A percentile compares a stretch with the other conserved stretches of the same genome.
These are phyloP conservation scores for Hylaeus volcanicus DNA, from an alignment of 1,140 invertebrate species.

Conservation along the genomic window DNA sequence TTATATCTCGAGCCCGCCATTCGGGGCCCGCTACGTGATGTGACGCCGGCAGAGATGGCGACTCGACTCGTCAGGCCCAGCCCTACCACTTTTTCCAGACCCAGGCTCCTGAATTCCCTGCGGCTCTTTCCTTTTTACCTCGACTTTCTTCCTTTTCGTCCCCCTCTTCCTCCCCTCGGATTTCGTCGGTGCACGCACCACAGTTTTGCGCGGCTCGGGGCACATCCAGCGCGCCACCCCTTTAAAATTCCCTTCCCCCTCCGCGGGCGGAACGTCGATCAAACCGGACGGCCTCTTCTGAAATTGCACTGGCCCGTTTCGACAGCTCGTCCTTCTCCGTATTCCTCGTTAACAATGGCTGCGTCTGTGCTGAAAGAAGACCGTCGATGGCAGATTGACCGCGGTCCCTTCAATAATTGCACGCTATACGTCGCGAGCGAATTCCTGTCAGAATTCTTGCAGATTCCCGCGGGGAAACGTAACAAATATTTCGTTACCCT, in stretches of 20 bases:
- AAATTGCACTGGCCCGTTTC: slow-evolving; percentile 40
- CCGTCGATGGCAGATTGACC: slow-evolving; percentile 6
- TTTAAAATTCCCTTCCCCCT: slow-evolving; percentile 6
- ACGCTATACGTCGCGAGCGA: background rate
- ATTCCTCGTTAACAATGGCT: slow-evolving; percentile 45
- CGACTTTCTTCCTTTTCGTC: slow-evolving; percentile 13
- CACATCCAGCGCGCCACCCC: background rate
- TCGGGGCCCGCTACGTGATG: slow-evolving; percentile 60
- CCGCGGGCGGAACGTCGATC: slow-evolving; percentile 15
- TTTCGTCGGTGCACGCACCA: background rate
- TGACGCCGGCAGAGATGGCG: slow-evolving; percentile 61
- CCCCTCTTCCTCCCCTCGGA: background rate
- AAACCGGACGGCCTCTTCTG: slow-evolving; percentile 29
- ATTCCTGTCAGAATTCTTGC: background rate
- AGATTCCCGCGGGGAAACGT: background rate
- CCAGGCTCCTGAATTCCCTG: slow-evolving; percentile 58
- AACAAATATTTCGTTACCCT: background rate
- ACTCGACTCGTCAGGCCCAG: slow-evolving; percentile 58
- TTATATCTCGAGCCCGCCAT: slow-evolving; percentile 65
- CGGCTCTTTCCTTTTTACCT: slow-evolving; percentile 7
- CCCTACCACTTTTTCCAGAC: slow-evolving; percentile 73
- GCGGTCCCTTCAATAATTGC: slow-evolving; percentile 8
- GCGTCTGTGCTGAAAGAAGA: slow-evolving; percentile 14
- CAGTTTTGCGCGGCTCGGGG: background rate
- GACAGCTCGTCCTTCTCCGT: slow-evolving; percentile 47